These are phyloP conservation scores for Hypercompe scribonia DNA, from an alignment of 2,888 invertebrate species.

Conservation along the genomic window DNA sequence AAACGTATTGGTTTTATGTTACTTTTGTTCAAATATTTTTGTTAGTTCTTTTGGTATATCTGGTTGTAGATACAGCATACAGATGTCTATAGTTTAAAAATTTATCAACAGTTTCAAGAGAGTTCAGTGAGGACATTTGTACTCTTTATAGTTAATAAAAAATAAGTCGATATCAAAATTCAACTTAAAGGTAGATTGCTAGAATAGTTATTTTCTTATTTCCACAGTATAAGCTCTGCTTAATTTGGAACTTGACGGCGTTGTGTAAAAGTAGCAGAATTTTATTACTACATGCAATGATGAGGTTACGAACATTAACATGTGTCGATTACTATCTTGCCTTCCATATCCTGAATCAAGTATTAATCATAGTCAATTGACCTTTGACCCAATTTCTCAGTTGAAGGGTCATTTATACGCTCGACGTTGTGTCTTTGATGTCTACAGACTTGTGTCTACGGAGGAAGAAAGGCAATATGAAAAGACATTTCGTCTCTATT, in stretches of 20 bases:
- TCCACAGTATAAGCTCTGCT: too few species aligned
- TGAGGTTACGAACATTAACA: background rate
- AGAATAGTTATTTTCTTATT: too few species aligned
- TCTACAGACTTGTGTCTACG: background rate
- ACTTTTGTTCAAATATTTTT: constrained; percentile 20
- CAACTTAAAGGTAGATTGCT: too few species aligned
- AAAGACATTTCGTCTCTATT: fast-evolving
- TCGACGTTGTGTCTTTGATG: background rate
- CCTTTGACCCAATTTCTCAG: background rate
- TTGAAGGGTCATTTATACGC: background rate
- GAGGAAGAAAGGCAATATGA: background rate
- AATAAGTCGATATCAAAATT: too few species aligned
- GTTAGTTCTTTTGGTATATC: constrained; percentile 20
- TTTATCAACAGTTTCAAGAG: background rate
- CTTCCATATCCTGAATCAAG: background rate
- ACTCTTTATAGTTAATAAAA: too few species aligned
- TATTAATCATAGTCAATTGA: background rate
- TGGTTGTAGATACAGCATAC: background rate
- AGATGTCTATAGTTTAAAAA: constrained; percentile 1
- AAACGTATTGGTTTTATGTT: constrained; percentile 30
- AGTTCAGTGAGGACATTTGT: too few species aligned
- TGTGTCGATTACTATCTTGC: background rate
- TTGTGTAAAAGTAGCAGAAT: too few species aligned
- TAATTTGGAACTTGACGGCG: too few species aligned
- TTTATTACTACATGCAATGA: too few species aligned